Percentiles rank a stretch among this genome's conserved stretches.
Evolutionary conservation across 2,888 invertebrate genomes (phyloP).

Genomic region (Stenotaenia linearis): DNA sequence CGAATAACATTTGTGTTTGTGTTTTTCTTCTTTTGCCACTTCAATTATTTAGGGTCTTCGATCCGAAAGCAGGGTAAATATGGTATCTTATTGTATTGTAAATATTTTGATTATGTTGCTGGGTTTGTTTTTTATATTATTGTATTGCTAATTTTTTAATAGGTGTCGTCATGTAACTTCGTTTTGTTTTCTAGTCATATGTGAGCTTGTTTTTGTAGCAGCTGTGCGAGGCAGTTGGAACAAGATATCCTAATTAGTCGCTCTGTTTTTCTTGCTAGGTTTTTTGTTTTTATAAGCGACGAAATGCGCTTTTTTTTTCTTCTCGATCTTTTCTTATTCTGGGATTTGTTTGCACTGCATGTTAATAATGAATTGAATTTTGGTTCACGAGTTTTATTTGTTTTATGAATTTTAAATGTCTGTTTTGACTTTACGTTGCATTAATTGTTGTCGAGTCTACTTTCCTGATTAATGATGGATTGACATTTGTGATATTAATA

Average conservation of each 20-base stretch:
- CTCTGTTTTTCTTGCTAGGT: conserved; percentile 16
- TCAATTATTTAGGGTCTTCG: conserved; percentile 21
- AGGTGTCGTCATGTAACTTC: background rate
- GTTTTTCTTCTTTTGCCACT: conserved; percentile 27
- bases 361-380: background rate
- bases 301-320: background rate
- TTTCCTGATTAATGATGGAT: background rate
- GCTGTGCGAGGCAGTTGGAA: background rate
- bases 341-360: background rate
- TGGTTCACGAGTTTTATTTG: background rate
- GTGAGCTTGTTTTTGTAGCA: conserved; percentile 5
- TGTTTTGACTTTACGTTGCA: background rate
- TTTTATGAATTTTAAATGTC: background rate
- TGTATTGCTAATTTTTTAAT: background rate
- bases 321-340: background rate
- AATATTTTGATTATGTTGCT: background rate
- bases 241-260: conserved; percentile 13
- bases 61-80: conserved; percentile 22
- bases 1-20: background rate
- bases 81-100: conserved; percentile 31
- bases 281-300: background rate
- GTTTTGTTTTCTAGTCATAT: background rate
- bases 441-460: background rate
- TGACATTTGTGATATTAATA: background rate
- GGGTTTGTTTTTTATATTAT: background rate